Base-by-base conservation (phyloP, 1,140 invertebrate species). In the Odontomachus brunneus region DNA sequence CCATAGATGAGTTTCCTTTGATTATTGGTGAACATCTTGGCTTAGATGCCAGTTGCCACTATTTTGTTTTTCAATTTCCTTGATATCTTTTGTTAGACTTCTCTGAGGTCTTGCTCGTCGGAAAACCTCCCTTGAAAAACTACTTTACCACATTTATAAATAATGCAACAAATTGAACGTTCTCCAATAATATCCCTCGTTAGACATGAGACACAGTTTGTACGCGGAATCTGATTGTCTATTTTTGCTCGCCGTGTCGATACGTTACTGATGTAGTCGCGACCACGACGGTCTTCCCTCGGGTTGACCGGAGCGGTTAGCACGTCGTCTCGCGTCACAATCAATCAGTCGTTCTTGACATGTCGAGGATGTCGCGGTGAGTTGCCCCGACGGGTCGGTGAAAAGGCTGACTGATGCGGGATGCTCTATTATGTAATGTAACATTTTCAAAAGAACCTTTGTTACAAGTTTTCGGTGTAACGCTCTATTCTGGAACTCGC, bases 181-280 rank as follows among this genome's bases (percentile, higher is more conserved):
- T n/a, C n/a, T n/a, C n/a, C n/a, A n/a, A n/a, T n/a, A n/a, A n/a
- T n/a, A n/a, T n/a, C n/a, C n/a, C n/a, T n/a, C n/a, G n/a, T n/a
- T n/a, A n/a, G n/a, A n/a, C n/a, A n/a, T n/a, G n/a, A n/a, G n/a
- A n/a, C n/a, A n/a, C n/a, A n/a, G n/a, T n/a, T n/a, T n/a, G n/a
- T n/a, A 65, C 33, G 22, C 48, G 0, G 14, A 75, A 38, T 75
- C 14, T 75, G 60, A n/a, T 55, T 38, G 15, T 17, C 24, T 26
- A 66, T 4, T 62, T 85, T 74, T 55, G 72, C 44, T 44, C 12
- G 14, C n/a, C 17, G 26, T 44, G n/a, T 80, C 15, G 75, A 19
- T 75, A 72, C 69, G 82, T 51, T 76, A 84, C 69, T 88, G 75
- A 75, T 38, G 33, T 44, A 78, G n/a, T 26, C 38, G 19, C 55